phyloP scores from a whole-genome alignment of 2,888 invertebrate genomes.

The Pristionchus arcanus region DNA sequence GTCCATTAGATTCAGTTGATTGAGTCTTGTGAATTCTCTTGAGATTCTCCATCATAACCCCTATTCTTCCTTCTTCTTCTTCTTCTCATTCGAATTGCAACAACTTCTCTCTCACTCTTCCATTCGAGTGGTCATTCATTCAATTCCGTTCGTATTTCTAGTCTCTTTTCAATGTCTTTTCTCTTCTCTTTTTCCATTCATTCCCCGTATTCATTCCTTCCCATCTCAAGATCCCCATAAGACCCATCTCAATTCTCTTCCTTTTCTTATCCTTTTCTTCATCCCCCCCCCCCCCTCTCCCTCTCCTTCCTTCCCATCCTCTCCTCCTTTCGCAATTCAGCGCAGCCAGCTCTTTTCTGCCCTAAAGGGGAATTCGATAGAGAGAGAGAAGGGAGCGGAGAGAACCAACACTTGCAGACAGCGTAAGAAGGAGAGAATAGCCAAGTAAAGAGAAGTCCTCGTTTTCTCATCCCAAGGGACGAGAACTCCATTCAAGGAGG shows the following conservation, averaged over 20 bases:
- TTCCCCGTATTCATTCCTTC: slow-evolving; percentile 31
- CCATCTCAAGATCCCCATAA: slow-evolving; percentile 10
- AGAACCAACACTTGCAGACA: slow-evolving; percentile 32
- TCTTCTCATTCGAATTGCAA: neutral
- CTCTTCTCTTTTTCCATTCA: slow-evolving; percentile 14
- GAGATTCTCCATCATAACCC: neutral
- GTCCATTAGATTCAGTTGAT: neutral
- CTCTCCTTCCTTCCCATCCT: slow-evolving; percentile 21
- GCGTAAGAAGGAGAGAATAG: slow-evolving; percentile 30
- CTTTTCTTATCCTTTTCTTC: neutral
- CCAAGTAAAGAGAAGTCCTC: slow-evolving; percentile 3
- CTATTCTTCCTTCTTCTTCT: neutral
- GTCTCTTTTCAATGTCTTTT: neutral
- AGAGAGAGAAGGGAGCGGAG: neutral
- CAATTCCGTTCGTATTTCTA: slow-evolving; percentile 4
- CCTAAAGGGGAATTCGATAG: neutral
- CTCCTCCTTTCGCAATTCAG: neutral
- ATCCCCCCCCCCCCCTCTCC: slow-evolving; percentile 15
- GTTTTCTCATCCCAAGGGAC: slow-evolving; percentile 1
- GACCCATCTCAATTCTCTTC: slow-evolving; percentile 18
- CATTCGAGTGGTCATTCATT: neutral
- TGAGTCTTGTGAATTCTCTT: neutral
- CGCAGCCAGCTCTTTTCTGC: slow-evolving; percentile 36
- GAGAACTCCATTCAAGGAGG: slow-evolving; percentile 18
- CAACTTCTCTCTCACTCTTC: too few species aligned